phyloP scores from a whole-genome alignment of 2,797 vertebrate species.

The Anomalospiza imberbis region DNA sequence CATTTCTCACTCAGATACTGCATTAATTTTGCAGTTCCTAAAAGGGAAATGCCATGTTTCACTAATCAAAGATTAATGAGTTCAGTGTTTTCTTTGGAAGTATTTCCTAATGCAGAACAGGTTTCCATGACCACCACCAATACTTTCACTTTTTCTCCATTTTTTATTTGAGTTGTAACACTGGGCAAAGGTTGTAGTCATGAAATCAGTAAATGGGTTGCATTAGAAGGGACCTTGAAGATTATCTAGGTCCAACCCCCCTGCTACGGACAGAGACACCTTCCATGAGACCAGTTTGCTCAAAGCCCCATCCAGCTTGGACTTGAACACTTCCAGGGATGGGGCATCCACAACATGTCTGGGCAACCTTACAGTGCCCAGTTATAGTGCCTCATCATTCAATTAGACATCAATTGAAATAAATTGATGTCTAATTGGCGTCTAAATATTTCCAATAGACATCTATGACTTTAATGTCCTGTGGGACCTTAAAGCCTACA shows the following conservation, averaged over 20 bases:
- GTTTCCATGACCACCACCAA: background rate
- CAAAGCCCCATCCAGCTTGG: background rate
- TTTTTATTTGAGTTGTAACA: background rate
- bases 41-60: background rate
- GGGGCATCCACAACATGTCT: background rate
- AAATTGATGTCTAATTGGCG: no score
- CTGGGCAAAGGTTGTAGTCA: accelerated
- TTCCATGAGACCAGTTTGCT: background rate
- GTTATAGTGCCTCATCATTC: background rate
- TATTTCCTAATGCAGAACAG: background rate
- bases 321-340: background rate
- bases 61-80: background rate
- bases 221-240: background rate
- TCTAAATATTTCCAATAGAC: no score
- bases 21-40: background rate
- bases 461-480: background rate
- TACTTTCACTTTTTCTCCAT: background rate
- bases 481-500: background rate
- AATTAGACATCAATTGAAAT: background rate
- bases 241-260: accelerated
- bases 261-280: background rate
- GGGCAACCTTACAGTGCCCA: background rate
- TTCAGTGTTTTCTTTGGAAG: background rate
- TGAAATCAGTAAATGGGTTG: background rate
- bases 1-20: background rate